These are phyloP conservation scores for Thymelicus sylvestris DNA, from an alignment of 2,888 invertebrate species.

Conservation along the genomic window DNA sequence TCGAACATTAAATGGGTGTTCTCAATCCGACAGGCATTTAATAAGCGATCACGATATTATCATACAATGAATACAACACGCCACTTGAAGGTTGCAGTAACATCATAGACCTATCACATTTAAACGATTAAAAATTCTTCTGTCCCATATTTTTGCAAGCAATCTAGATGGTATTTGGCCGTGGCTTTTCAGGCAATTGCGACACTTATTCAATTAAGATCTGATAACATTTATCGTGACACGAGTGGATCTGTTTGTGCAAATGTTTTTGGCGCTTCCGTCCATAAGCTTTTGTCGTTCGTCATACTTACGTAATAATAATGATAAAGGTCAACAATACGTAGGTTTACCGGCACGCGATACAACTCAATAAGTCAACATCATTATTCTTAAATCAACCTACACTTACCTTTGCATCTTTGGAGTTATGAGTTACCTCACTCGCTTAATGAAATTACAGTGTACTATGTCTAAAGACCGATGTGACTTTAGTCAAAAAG, in stretches of 20 bases:
- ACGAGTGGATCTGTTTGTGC: conserved; percentile 24
- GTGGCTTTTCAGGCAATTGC: conserved; percentile 71
- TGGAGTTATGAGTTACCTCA: conserved; percentile 25
- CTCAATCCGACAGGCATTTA: conserved; percentile 57
- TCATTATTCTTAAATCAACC: conserved; percentile 28
- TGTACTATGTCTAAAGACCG: not conserved
- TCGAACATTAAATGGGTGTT: conserved; percentile 69
- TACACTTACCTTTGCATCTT: conserved; percentile 21
- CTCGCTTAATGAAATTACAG: conserved; percentile 16
- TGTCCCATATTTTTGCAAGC: conserved; percentile 64
- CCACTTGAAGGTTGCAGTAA: conserved; percentile 57
- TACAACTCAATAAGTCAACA: conserved; percentile 15
- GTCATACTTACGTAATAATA: not conserved
- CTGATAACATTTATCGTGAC: conserved; percentile 50
- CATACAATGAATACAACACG: conserved; percentile 69
- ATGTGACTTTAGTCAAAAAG: not conserved
- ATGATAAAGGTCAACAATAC: not conserved
- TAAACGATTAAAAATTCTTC: conserved; percentile 59
- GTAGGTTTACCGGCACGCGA: not conserved
- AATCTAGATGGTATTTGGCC: conserved; percentile 74
- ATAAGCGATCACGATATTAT: conserved; percentile 53
- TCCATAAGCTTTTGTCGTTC: conserved; percentile 1
- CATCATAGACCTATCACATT: conserved; percentile 51
- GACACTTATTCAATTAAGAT: conserved; percentile 62
- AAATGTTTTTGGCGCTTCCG: conserved; percentile 14